phyloP scores from a whole-genome alignment of 2,888 invertebrate genomes.

The Pyralis farinalis region DNA sequence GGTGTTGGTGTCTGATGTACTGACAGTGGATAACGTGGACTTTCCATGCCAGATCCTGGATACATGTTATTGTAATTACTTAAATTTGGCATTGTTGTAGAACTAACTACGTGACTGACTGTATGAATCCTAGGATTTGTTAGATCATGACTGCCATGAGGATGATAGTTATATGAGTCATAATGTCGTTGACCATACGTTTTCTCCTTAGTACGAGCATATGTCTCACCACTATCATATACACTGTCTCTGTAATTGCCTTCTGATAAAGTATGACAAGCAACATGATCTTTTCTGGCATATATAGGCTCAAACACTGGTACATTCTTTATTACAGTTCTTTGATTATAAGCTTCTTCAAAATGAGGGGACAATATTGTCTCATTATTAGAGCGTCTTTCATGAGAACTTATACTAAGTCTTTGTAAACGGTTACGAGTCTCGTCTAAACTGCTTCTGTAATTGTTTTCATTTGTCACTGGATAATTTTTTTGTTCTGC shows the following conservation, averaged over 20 bases:
- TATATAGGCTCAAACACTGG: conserved; percentile 56
- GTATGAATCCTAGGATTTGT: conserved; percentile 64
- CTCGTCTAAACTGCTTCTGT: conserved; percentile 55
- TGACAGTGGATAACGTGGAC: conserved; percentile 49
- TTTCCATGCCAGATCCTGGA: conserved; percentile 42
- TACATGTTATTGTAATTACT: conserved; percentile 63
- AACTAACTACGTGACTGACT: conserved; percentile 71
- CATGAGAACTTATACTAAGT: conserved; percentile 63
- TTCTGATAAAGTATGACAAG: conserved; percentile 50
- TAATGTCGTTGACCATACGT: conserved; percentile 63
- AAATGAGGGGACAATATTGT: conserved; percentile 54
- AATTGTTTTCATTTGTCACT: conserved; percentile 49
- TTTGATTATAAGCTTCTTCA: conserved; percentile 48
- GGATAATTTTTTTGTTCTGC: conserved; percentile 52
- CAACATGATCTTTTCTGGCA: conserved; percentile 54
- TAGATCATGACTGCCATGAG: conserved; percentile 55
- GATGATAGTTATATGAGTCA: conserved; percentile 65
- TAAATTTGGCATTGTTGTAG: conserved; percentile 75
- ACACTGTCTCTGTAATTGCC: conserved; percentile 62
- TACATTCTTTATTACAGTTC: conserved; percentile 48
- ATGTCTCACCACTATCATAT: conserved; percentile 59
- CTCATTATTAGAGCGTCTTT: conserved; percentile 58
- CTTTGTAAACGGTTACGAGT: conserved; percentile 59
- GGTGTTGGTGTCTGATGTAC: conserved; percentile 50
- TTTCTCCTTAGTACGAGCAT: conserved; percentile 65